phyloP scores from a whole-genome alignment of 2,797 vertebrate genomes.

The Clarias laeviceps region DNA sequence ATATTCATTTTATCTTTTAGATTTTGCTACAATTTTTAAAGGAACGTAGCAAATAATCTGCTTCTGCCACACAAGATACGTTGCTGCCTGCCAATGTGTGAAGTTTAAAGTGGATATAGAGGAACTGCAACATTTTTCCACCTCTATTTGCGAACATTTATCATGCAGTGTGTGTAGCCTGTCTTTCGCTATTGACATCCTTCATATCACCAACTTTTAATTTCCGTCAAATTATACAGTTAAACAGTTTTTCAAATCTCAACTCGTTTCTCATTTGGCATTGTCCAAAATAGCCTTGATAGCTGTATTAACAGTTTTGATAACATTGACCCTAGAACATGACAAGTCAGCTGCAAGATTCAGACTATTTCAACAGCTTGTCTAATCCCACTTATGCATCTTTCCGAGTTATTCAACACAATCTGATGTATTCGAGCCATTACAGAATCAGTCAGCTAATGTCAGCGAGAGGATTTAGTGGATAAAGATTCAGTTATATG shows the following conservation, averaged over 20 bases:
- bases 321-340: not conserved
- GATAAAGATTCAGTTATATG: constrained; percentile 33
- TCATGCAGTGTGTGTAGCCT: not conserved
- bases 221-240: not conserved
- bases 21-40: too few relatives aligned
- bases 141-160: too few relatives aligned
- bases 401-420: not conserved
- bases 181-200: not conserved
- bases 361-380: not conserved
- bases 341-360: not conserved
- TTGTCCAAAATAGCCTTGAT: not conserved
- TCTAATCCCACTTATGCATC: constrained; percentile 13
- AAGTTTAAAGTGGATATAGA: too few relatives aligned
- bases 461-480: not conserved
- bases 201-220: not conserved
- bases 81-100: too few relatives aligned
- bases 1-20: too few relatives aligned
- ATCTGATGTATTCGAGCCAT: constrained; percentile 1
- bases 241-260: not conserved
- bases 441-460: constrained; percentile 6
- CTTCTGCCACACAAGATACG: too few relatives aligned
- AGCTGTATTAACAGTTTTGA: not conserved
- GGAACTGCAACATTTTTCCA: too few relatives aligned
- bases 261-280: not conserved
- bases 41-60: too few relatives aligned